These are phyloP conservation scores for Uropsilus gracilis DNA, from an alignment of 2,113 vertebrate species.

Conservation along the genomic window DNA sequence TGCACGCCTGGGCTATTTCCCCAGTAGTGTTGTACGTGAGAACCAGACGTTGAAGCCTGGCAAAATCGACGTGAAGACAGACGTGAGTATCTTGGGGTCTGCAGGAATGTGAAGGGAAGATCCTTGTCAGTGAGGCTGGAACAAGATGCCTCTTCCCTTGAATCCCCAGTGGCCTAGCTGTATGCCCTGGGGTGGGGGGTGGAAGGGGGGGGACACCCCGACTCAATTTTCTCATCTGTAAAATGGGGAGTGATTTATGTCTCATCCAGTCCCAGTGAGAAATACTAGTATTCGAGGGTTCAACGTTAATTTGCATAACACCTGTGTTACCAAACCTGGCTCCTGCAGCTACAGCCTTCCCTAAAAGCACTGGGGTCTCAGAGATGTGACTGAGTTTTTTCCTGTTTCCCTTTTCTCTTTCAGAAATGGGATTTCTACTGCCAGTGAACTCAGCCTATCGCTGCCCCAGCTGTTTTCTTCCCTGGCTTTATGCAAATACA, in stretches of 20 bases:
- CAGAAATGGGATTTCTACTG: constrained; percentile 96
- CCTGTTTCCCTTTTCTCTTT: constrained; percentile 48
- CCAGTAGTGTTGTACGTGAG: constrained; percentile 91
- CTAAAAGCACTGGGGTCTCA: constrained; percentile 18
- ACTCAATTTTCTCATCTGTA: background rate
- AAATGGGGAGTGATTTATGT: background rate
- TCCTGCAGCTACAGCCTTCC: background rate
- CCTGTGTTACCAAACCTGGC: background rate
- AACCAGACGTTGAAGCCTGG: constrained; percentile 89
- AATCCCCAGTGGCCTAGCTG: background rate
- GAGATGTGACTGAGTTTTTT: constrained; percentile 40
- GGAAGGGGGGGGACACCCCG: background rate
- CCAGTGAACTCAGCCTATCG: constrained; percentile 78
- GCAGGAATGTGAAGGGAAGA: background rate
- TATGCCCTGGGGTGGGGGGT: background rate
- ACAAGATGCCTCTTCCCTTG: background rate
- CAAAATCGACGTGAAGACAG: constrained; percentile 88
- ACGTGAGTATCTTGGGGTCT: constrained; percentile 83
- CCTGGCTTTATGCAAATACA: constrained; percentile 64
- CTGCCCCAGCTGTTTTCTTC: background rate
- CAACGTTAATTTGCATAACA: background rate
- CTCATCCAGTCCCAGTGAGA: background rate
- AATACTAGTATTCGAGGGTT: background rate
- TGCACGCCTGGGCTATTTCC: constrained; percentile 92
- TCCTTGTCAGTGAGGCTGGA: background rate